Conservation (phyloP, 1,140 invertebrate species). For the Hypothenemus hampei region DNA sequence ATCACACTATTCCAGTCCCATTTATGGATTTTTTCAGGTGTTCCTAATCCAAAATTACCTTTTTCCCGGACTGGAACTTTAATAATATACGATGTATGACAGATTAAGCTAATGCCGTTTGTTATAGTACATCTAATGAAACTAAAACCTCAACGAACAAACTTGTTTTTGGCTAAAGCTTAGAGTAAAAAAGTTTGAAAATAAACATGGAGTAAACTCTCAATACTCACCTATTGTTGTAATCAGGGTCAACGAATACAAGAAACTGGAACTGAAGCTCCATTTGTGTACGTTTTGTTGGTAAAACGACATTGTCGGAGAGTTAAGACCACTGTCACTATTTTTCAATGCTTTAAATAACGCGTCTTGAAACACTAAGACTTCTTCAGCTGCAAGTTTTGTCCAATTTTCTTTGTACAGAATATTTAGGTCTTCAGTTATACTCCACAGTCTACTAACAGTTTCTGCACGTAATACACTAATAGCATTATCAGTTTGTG, state of each 20-base stretch:
- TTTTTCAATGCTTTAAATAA: constrained; percentile 46
- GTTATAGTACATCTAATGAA: too few relatives aligned
- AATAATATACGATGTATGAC: too few relatives aligned
- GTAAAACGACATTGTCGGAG: constrained; percentile 27
- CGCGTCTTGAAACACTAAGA: constrained; percentile 76
- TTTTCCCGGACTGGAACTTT: too few relatives aligned
- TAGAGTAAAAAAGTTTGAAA: too few relatives aligned
- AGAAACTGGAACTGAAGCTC: constrained; percentile 86
- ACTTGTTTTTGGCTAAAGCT: too few relatives aligned
- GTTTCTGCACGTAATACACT: constrained; percentile 53
- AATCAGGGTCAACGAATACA: constrained; percentile 93
- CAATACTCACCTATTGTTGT: constrained; percentile 94
- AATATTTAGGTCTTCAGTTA: constrained; percentile 90
- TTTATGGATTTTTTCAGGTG: too few relatives aligned
- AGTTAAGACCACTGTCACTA: constrained; percentile 33
- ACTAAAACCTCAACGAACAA: too few relatives aligned
- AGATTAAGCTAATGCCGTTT: too few relatives aligned
- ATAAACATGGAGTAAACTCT: too few relatives aligned
- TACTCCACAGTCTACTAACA: constrained; percentile 83
- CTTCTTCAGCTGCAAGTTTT: constrained; percentile 71
- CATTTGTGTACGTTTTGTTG: constrained; percentile 63
- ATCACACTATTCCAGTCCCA: too few relatives aligned
- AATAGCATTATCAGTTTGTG: constrained; percentile 39
- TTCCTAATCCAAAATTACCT: too few relatives aligned
- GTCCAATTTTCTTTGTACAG: constrained; percentile 95